phyloP scores from a whole-genome alignment of 2,113 vertebrate genomes.

The Neopipo cinnamomea region DNA sequence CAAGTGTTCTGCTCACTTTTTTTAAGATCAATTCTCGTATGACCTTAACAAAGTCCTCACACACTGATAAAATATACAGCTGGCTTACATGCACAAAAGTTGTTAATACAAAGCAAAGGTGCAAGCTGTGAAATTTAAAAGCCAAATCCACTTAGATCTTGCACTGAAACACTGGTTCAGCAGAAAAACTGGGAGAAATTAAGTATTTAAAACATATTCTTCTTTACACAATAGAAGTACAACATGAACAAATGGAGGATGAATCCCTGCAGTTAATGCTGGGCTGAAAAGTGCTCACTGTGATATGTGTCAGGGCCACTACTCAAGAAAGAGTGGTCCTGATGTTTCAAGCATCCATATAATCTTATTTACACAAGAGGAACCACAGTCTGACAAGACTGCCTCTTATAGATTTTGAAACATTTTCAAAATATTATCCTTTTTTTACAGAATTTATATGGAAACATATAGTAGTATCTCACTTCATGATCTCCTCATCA shows the following conservation, averaged over 20 bases:
- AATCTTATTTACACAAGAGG: not conserved
- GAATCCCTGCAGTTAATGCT: not conserved
- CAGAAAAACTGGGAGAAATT: not conserved
- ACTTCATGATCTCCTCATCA: not conserved
- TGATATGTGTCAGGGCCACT: accelerated
- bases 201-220: not conserved
- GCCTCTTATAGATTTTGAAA: not conserved
- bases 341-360: not conserved
- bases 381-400: not conserved
- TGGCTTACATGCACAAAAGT: not conserved
- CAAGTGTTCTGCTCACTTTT: not conserved
- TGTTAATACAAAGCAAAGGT: not conserved
- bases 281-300: not conserved
- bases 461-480: not conserved
- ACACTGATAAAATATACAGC: not conserved
- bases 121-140: not conserved
- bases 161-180: not conserved
- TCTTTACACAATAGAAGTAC: not conserved
- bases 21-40: not conserved
- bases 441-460: not conserved
- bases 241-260: not conserved
- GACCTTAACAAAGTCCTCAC: not conserved
- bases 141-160: not conserved
- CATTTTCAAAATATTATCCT: not conserved
- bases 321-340: not conserved